phyloP scores from a whole-genome alignment of 2,113 vertebrate species.

The Indicator indicator region DNA sequence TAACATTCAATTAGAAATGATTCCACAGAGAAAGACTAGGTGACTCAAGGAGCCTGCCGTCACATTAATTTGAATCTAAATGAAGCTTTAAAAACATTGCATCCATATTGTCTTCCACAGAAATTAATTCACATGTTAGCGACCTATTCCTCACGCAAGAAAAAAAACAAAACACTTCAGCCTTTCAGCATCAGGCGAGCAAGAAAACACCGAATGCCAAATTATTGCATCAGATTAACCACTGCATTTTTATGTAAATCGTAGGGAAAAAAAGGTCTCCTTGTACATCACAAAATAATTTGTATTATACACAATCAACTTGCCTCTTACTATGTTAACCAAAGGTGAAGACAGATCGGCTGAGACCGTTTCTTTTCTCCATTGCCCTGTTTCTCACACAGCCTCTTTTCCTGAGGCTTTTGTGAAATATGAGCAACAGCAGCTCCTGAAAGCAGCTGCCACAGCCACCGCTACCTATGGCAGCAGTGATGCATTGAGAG shows the following conservation, averaged over 20 bases:
- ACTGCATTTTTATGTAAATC: constrained; percentile 36
- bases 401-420: background rate
- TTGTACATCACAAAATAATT: constrained; percentile 10
- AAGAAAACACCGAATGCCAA: constrained; percentile 30
- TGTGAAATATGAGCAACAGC: constrained; percentile 29
- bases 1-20: constrained; percentile 83
- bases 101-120: constrained; percentile 17
- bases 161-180: background rate
- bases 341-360: constrained; percentile 12
- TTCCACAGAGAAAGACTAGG: constrained; percentile 73
- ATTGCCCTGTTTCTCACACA: background rate
- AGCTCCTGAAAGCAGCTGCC: background rate
- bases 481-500: background rate
- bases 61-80: constrained; percentile 62
- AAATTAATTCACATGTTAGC: constrained; percentile 56
- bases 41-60: constrained; percentile 63
- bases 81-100: constrained; percentile 53
- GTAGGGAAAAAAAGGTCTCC: background rate
- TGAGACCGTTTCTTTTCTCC: background rate
- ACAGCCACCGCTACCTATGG: background rate
- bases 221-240: constrained; percentile 18
- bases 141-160: background rate
- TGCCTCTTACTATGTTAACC: background rate
- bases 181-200: background rate
- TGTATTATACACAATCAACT: background rate